A percentile compares a stretch with the other conserved stretches of the same genome.
phyloP scores from a whole-genome alignment of 2,797 vertebrate genomes.

The Salarias fasciatus region DNA sequence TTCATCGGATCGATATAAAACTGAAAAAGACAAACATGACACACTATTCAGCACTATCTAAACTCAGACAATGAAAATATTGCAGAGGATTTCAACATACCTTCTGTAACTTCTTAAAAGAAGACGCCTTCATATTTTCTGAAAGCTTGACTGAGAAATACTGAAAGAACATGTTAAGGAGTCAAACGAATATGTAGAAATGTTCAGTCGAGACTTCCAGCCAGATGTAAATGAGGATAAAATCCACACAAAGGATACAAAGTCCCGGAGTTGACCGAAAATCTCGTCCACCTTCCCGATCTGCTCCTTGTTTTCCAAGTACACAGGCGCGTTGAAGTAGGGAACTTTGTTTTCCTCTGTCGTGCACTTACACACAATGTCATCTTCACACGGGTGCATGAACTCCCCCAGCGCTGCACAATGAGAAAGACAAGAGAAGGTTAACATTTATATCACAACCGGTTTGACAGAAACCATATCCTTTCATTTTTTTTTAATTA shows the following conservation, averaged over 20 bases:
- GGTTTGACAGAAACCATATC: too few relatives aligned
- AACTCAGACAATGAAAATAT: not conserved
- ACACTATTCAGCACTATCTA: not conserved
- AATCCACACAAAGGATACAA: slow-evolving; percentile 91
- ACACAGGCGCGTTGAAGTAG: slow-evolving; percentile 98
- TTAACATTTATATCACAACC: too few relatives aligned
- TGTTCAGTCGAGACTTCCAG: not conserved
- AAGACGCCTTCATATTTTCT: slow-evolving; percentile 97
- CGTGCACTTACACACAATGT: slow-evolving; percentile 93
- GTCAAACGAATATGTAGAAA: not conserved
- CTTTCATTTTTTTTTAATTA: too few relatives aligned
- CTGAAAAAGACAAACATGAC: slow-evolving; percentile 65
- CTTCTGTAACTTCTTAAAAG: slow-evolving; percentile 98
- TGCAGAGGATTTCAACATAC: slow-evolving; percentile 67
- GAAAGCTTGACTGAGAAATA: slow-evolving; percentile 99
- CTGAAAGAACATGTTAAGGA: slow-evolving; percentile 75
- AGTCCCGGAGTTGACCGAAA: slow-evolving; percentile 95
- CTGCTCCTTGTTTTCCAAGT: slow-evolving; percentile 98
- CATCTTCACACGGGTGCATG: slow-evolving; percentile 97
- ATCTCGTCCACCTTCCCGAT: slow-evolving; percentile 99
- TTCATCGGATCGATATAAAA: slow-evolving; percentile 98
- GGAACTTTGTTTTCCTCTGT: slow-evolving; percentile 97
- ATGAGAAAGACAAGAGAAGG: too few relatives aligned
- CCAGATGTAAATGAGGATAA: too few relatives aligned
- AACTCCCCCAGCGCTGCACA: slow-evolving; percentile 92